phyloP scores from a whole-genome alignment of 37 sponge, comb jelly and placozoan genomes.

The Spongilla lacustris region DNA sequence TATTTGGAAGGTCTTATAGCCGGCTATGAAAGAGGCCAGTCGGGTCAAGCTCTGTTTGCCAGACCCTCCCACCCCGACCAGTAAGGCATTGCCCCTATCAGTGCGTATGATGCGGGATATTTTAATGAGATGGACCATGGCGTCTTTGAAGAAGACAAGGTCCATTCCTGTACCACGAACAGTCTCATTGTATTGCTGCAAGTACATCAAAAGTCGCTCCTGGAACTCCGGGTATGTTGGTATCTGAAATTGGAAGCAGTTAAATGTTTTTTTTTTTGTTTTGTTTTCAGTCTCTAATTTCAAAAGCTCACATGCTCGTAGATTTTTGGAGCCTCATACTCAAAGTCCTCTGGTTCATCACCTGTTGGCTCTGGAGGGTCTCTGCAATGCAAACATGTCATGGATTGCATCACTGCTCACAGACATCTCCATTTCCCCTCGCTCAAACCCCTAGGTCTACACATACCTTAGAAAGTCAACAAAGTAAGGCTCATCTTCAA shows the following conservation, averaged over 20 bases:
- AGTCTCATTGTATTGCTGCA: conserved; percentile 95
- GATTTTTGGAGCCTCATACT: conserved; percentile 95
- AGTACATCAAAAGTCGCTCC: conserved; percentile 75
- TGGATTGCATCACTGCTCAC: neutral
- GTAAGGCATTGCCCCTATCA: conserved; percentile 91
- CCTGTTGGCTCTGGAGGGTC: conserved; percentile 97
- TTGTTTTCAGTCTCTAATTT: no score
- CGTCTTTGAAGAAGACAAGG: conserved; percentile 99
- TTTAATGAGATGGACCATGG: conserved; percentile 96
- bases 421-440: neutral
- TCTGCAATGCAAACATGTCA: conserved; percentile 18
- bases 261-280: neutral
- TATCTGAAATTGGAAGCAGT: conserved; percentile 52
- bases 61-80: conserved; percentile 99
- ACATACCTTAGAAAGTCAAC: conserved; percentile 92
- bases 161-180: conserved; percentile 98
- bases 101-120: conserved; percentile 99
- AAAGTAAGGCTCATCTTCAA: conserved; percentile 90
- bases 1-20: conserved; percentile 98
- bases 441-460: neutral
- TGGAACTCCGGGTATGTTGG: conserved; percentile 75
- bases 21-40: conserved; percentile 98
- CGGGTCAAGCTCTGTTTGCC: conserved; percentile 99
- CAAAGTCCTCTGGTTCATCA: conserved; percentile 95
- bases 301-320: conserved; percentile 85